Conservation (phyloP, 2,888 invertebrate species). For the Troides helena region DNA sequence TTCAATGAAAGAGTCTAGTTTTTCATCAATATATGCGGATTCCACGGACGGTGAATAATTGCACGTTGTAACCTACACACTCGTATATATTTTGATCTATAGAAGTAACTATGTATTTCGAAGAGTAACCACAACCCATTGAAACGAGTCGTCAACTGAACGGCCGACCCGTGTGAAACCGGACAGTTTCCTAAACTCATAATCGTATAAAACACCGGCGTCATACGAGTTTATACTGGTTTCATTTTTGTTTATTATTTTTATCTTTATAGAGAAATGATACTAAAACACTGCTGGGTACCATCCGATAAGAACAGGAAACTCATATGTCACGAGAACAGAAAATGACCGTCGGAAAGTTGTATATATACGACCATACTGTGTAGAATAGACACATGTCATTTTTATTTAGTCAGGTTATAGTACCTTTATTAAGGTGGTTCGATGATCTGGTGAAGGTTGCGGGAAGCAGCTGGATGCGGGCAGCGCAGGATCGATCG, state of each 20-base stretch:
- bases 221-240: background rate
- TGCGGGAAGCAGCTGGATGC: no score
- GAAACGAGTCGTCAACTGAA: background rate
- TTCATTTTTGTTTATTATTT: background rate
- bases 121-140: background rate
- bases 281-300: background rate
- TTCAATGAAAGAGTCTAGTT: no score
- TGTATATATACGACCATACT: no score
- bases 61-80: background rate
- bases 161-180: background rate
- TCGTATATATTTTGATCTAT: background rate
- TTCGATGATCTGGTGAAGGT: no score
- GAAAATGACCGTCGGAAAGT: no score
- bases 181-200: background rate
- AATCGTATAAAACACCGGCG: background rate
- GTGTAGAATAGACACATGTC: no score
- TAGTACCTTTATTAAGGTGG: no score
- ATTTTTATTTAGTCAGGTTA: no score
- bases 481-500: no score
- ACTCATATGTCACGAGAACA: background rate
- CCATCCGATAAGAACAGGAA: background rate
- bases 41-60: background rate
- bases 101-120: background rate
- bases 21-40: no score
- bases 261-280: no score